These are phyloP conservation scores for Bradypus variegatus DNA, from an alignment of 2,797 vertebrate species.

Conservation along the genomic window DNA sequence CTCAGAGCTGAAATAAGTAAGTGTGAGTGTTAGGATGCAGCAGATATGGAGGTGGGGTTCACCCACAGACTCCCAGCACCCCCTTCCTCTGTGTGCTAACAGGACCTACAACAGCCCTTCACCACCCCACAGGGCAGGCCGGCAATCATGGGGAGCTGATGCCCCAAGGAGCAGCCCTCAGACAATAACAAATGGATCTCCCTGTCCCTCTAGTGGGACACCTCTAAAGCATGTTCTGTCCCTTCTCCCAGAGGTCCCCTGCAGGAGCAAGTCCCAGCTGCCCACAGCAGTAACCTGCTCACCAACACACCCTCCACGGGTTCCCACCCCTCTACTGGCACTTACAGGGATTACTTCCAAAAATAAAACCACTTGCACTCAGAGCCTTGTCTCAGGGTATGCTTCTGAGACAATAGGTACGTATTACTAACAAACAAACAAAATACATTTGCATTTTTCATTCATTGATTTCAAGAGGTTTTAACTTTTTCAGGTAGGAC, in stretches of 20 bases:
- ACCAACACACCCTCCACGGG: fast-evolving
- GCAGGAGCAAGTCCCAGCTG: neutral
- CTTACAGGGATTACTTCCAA: neutral
- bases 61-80: neutral
- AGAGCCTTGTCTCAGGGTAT: neutral
- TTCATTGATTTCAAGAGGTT: neutral
- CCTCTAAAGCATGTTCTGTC: neutral
- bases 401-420: neutral
- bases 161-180: neutral
- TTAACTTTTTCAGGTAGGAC: neutral
- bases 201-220: fast-evolving
- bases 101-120: neutral
- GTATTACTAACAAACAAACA: neutral
- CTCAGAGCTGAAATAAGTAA: neutral
- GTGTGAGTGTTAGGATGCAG: neutral
- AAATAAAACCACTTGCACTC: neutral
- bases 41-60: fast-evolving
- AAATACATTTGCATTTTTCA: neutral
- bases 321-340: neutral
- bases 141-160: neutral
- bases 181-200: fast-evolving
- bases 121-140: neutral
- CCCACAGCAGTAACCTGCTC: neutral
- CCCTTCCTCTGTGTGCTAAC: fast-evolving
- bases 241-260: neutral